These are phyloP conservation scores for Autographa gamma DNA, from an alignment of 2,888 invertebrate genomes.

Conservation along the genomic window DNA sequence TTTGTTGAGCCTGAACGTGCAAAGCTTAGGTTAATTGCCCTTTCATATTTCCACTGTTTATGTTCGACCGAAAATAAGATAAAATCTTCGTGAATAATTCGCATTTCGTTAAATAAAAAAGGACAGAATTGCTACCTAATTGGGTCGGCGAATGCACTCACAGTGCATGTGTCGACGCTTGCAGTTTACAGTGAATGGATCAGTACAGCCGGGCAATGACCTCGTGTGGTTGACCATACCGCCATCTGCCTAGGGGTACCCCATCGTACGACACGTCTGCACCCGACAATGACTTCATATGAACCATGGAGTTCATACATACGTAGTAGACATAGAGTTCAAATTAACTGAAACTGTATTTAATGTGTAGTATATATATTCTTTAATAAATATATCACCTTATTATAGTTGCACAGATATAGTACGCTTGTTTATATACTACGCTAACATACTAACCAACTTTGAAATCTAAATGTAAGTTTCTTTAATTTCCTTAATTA, in stretches of 20 bases:
- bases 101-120: neutral
- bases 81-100: neutral
- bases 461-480: no score
- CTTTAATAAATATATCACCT: no score
- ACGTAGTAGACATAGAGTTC: no score
- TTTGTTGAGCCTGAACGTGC: no score
- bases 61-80: neutral
- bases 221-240: conserved; percentile 33
- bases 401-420: no score
- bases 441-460: no score
- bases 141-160: conserved; percentile 42
- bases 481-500: neutral
- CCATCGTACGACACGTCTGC: conserved; percentile 14
- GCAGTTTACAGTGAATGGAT: conserved; percentile 59
- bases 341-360: neutral
- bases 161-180: conserved; percentile 39
- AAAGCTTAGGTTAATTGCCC: no score
- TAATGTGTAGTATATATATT: no score
- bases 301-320: no score
- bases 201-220: conserved; percentile 57
- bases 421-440: no score
- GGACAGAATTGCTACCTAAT: conserved; percentile 11
- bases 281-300: conserved; percentile 16
- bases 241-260: conserved; percentile 28
- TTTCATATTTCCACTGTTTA: no score